phyloP scores from a whole-genome alignment of 2,797 vertebrate species.

The Neomorphus geoffroyi region DNA sequence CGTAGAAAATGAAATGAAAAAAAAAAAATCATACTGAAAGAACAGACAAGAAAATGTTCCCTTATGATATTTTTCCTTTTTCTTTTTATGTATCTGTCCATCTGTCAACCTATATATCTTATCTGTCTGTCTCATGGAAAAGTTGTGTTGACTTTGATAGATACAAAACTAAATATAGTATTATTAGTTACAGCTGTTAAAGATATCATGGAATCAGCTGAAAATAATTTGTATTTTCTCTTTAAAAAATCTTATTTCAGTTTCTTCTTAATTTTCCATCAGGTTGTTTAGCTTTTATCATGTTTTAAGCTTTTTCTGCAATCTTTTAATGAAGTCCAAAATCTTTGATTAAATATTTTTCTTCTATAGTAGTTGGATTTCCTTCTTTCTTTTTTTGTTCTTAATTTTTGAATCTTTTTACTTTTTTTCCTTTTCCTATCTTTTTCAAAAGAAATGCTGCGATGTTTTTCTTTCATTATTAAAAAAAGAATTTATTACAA shows the following conservation, averaged over 20 bases:
- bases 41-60: constrained; percentile 45
- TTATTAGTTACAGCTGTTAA: constrained; percentile 44
- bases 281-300: not conserved
- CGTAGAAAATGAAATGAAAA: constrained; percentile 11
- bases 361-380: not conserved
- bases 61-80: constrained; percentile 37
- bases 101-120: constrained; percentile 29
- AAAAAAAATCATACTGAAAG: constrained; percentile 19
- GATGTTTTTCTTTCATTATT: not conserved
- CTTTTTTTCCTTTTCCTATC: not conserved
- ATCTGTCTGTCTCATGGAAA: not conserved
- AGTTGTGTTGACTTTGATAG: not conserved
- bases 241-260: not conserved
- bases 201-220: not conserved
- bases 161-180: constrained; percentile 21
- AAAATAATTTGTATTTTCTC: not conserved
- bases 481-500: not conserved
- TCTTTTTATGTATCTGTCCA: constrained; percentile 37
- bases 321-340: not conserved
- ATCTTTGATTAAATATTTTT: not conserved
- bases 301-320: not conserved
- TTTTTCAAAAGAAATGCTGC: not conserved
- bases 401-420: too few relatives aligned
- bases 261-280: not conserved
- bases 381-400: not conserved